Evolutionary conservation across 1,140 invertebrate species (phyloP).

Genomic region (Meteorus sp.): DNA sequence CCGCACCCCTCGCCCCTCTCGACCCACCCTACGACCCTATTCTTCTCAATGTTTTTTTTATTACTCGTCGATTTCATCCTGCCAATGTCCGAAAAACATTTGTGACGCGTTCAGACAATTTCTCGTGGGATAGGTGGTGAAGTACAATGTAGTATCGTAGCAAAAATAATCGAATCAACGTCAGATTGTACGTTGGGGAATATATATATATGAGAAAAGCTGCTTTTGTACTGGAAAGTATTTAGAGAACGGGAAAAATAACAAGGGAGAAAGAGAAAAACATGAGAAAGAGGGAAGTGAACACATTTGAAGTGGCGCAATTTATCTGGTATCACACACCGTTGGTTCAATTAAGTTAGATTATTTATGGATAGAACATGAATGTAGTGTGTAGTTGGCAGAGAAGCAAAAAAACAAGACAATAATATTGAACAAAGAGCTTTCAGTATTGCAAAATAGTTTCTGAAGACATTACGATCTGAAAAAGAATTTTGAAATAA

Average conservation of each 20-base stretch:
- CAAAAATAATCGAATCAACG: slow-evolving; percentile 28
- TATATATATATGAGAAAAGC: slow-evolving; percentile 11
- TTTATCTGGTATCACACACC: slow-evolving; percentile 40
- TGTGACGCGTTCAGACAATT: slow-evolving; percentile 23
- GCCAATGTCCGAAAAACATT: slow-evolving; percentile 57
- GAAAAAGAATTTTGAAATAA: too few species aligned
- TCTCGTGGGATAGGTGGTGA: slow-evolving; percentile 18
- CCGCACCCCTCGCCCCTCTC: too few species aligned
- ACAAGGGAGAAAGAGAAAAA: too few species aligned
- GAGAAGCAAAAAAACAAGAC: neutral
- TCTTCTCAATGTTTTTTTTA: too few species aligned
- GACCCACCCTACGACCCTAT: too few species aligned
- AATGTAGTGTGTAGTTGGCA: neutral
- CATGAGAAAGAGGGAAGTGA: neutral
- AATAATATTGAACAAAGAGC: too few species aligned
- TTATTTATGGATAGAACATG: neutral
- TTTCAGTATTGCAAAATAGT: too few species aligned
- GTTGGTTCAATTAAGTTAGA: slow-evolving; percentile 10
- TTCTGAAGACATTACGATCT: too few species aligned
- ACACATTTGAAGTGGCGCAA: slow-evolving; percentile 41
- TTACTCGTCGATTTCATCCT: neutral
- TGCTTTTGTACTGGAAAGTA: neutral
- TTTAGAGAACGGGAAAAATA: too few species aligned
- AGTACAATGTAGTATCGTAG: neutral
- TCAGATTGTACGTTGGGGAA: slow-evolving; percentile 20